Evolutionary conservation across 2,888 invertebrate species (phyloP).

Genomic region (Xanthia icteritia): DNA sequence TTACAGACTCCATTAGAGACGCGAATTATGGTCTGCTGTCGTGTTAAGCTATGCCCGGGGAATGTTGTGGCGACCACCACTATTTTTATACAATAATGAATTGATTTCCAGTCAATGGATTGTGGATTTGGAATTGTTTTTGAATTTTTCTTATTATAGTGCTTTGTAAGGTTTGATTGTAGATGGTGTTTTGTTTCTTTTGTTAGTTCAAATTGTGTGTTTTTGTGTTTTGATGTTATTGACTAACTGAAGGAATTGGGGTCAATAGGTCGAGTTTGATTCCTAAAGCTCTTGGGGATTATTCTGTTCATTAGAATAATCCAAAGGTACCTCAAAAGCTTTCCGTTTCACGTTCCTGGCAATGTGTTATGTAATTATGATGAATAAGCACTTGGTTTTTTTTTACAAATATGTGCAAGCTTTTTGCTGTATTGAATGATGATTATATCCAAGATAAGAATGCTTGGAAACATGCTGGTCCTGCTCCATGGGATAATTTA

Average conservation of each 20-base stretch:
- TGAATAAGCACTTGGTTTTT: not conserved
- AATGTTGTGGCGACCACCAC: constrained; percentile 80
- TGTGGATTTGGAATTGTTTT: constrained; percentile 35
- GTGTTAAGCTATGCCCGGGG: constrained; percentile 75
- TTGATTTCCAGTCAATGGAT: constrained; percentile 58
- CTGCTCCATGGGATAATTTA: too few relatives aligned
- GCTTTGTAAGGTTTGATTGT: constrained; percentile 16
- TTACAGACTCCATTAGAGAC: constrained; percentile 85
- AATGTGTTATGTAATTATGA: not conserved
- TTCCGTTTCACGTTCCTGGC: not conserved
- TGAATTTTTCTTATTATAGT: constrained; percentile 22
- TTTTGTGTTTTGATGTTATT: constrained; percentile 38
- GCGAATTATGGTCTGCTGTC: constrained; percentile 84
- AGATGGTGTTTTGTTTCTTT: constrained; percentile 9
- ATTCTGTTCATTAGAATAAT: not conserved
- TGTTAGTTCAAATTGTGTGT: not conserved
- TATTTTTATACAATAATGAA: constrained; percentile 76
- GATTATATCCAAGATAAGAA: too few relatives aligned
- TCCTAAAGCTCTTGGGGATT: not conserved
- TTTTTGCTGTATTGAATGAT: not conserved
- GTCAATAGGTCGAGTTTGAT: constrained; percentile 12
- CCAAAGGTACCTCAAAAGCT: not conserved
- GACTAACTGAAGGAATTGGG: not conserved
- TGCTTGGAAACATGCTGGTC: too few relatives aligned
- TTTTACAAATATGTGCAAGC: not conserved